These are phyloP conservation scores for Apteryx owenii DNA, from an alignment of 2,113 vertebrate genomes.

Conservation along the genomic window DNA sequence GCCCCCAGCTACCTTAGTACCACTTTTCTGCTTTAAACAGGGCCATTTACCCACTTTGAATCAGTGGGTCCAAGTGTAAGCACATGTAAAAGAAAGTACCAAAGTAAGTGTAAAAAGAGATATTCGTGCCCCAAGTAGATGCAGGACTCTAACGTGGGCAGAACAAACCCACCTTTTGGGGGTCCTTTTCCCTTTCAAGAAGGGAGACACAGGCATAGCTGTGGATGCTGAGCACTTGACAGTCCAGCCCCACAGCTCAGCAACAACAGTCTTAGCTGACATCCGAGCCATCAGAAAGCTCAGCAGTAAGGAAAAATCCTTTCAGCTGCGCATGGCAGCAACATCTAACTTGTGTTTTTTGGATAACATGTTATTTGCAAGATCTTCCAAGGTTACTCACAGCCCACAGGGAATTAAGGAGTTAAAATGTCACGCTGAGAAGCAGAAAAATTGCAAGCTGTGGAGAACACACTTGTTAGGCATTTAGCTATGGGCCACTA, in stretches of 20 bases:
- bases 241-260: background rate
- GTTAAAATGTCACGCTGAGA: background rate
- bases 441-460: background rate
- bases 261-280: background rate
- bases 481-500: background rate
- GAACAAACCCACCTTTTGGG: background rate
- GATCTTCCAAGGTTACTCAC: background rate
- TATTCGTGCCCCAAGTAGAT: background rate
- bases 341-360: background rate
- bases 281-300: background rate
- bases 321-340: background rate
- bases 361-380: background rate
- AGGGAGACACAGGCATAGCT: background rate
- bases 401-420: background rate
- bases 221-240: background rate
- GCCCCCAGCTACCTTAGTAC: background rate
- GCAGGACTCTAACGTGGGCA: background rate
- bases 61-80: accelerated
- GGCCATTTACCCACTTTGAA: background rate
- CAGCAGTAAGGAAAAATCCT: background rate
- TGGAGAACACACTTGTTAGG: background rate
- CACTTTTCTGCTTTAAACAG: background rate
- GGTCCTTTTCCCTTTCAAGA: background rate
- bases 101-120: background rate
- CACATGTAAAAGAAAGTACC: background rate